These are phyloP conservation scores for Pygmarrhopalites habei DNA, from an alignment of 1,140 invertebrate genomes.

Conservation along the genomic window DNA sequence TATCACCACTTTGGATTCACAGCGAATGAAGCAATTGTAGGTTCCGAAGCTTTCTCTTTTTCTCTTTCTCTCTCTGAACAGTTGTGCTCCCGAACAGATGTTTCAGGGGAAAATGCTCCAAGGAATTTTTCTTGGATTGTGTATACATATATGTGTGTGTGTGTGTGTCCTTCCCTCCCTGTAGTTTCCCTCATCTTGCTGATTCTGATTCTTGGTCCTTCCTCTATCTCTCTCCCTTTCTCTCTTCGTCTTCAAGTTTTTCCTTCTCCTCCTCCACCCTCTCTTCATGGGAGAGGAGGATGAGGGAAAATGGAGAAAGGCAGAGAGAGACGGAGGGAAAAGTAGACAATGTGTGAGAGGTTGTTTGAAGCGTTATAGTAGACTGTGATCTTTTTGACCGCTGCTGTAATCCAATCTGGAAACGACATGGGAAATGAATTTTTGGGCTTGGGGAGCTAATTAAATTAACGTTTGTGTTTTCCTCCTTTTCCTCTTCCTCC, in stretches of 20 bases:
- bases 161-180: too few relatives aligned
- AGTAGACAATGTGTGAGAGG: too few relatives aligned
- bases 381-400: conserved; percentile 29
- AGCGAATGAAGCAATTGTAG: conserved; percentile 23
- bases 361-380: too few relatives aligned
- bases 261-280: neutral
- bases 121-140: conserved; percentile 12
- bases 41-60: too few relatives aligned
- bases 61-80: too few relatives aligned
- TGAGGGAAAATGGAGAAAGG: too few relatives aligned
- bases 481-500: too few relatives aligned
- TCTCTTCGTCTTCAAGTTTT: neutral
- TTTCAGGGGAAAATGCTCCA: neutral
- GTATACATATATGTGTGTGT: too few relatives aligned
- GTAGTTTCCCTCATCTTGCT: too few relatives aligned
- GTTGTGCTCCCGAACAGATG: conserved; percentile 18
- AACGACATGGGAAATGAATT: conserved; percentile 31
- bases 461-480: conserved; percentile 34
- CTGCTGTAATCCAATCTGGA: conserved; percentile 15
- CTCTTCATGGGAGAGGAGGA: neutral
- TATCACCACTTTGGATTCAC: conserved; percentile 22
- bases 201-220: too few relatives aligned
- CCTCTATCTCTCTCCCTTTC: neutral
- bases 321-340: too few relatives aligned
- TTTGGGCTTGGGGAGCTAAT: conserved; percentile 32